Base-by-base conservation (phyloP, 2,888 invertebrate genomes). In the Sarcophaga rosellei region DNA sequence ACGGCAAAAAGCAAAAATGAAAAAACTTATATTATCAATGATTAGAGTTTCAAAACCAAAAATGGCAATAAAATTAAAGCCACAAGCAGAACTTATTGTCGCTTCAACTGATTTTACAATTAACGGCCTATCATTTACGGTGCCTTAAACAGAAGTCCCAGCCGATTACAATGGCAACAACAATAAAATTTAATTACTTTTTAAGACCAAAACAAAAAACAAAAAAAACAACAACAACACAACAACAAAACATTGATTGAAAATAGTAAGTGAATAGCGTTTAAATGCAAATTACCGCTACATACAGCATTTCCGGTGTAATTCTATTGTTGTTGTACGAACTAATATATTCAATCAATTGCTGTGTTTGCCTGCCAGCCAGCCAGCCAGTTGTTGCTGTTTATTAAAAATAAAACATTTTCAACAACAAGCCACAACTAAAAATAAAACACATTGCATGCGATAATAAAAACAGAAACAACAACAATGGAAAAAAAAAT, bases 351-450 rank as follows among this genome's bases (percentile, higher is more conserved):
- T 65, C 45, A 70, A 25, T 53, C 11, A 69, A 65, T 72, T 72
- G 21, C 45, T 53, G 35, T 82, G 76, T 77, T 72, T 66, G 12
- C 12, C 53, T 1, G 15, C 1, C 53, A 8, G 3, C 17, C 17
- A 5, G 17, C 53, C 35, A 35, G 8, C 35, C 35, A 35, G 35
- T 35, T 35, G 35, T 35, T 21, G 44, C 53, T 72, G 10, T n/a
- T 25, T 76, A 80, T 86, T 86, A 83, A 86, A 86, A 83, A 83
- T 86, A 86, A 82, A 82, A 85, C 75, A 47, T 62, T 70, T 78
- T 66, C n/a, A 59, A 4, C 53, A 53, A 53, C 15, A 8, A 17
- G 65, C 69, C 59, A 21, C 57, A 66, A 53, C 66, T 81, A 85
- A 81, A 85, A 80, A 84, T 81, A 82, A 61, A 12, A 61, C 53